A percentile compares a stretch with the other conserved stretches of the same genome.
These are phyloP conservation scores for Coilia nasus DNA, from an alignment of 2,797 vertebrate species.

Conservation along the genomic window DNA sequence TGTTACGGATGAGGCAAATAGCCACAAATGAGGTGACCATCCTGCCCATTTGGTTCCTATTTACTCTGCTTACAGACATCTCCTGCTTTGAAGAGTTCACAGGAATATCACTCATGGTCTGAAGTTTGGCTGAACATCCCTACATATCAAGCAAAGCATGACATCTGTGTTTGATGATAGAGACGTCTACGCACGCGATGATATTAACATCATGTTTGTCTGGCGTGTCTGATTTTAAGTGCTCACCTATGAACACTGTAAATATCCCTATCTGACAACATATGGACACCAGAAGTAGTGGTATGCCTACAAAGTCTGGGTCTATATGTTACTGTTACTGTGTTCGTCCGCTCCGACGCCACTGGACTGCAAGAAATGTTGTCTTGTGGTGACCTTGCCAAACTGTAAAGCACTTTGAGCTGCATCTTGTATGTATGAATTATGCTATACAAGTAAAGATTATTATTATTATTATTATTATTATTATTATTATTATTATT, in stretches of 20 bases:
- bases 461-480: too few species aligned
- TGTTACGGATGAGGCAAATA: neutral
- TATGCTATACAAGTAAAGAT: too few species aligned
- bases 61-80: neutral
- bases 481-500: too few species aligned
- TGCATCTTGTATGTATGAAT: too few species aligned
- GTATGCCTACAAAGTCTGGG: neutral
- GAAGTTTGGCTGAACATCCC: neutral
- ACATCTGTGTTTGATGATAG: slow-evolving; percentile 7
- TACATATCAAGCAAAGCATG: neutral
- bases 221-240: neutral
- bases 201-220: neutral
- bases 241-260: neutral
- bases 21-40: neutral
- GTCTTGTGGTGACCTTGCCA: too few species aligned
- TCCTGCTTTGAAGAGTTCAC: neutral
- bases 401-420: too few species aligned
- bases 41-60: slow-evolving; percentile 13
- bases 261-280: neutral
- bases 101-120: neutral
- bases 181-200: neutral
- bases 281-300: neutral
- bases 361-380: too few species aligned
- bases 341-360: slow-evolving; percentile 46
- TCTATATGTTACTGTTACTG: slow-evolving; percentile 45